Base-by-base conservation (phyloP, 2,797 vertebrate species). In the Halcyon leucocephala region DNA sequence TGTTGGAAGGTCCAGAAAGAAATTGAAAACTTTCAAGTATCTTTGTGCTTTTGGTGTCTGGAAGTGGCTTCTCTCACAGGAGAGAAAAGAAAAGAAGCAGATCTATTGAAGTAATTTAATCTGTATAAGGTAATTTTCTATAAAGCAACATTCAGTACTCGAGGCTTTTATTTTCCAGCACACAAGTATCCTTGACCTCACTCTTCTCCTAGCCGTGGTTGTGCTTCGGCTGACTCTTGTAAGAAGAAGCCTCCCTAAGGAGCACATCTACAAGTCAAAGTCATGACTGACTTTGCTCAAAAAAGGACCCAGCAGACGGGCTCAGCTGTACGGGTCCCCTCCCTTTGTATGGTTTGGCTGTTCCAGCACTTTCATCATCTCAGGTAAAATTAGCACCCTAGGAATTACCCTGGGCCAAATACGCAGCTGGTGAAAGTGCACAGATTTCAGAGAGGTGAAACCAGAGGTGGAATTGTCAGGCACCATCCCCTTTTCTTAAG, bases 1-100 rank as follows among this genome's bases (percentile, higher is more conserved):
- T 96, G 86, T 73, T 95, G 92, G 96, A 97, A 92, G 81, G 78
- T 55, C 86, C 83, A 28, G 93, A 89, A 61, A 95, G 89, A 74
- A 87, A 25, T 4, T 48, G 74, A 29, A 92, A 41, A 64, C 37
- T 94, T 90, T 46, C 89, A 93, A 96, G 90, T 86, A 85, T 82
- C 92, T 64, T 26, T 26, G 86, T 60, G 81, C 90, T 82, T 73
- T 83, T 44, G 82, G 91, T 70, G 95, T 57, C 90, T 95, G 95
- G 88, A 94, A 89, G 93, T 60, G 73, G 83, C 92, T 96, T 74
- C 83, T 82, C 86, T 87, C 90, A 1, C 28, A 26, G 95, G 86
- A 86, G 39, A 85, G 78, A 52, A 29, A 17, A 60, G 95, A 96
- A 37, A 84, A 93, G 80, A 92, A 93, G 92, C 95, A 93, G 93